phyloP scores from a whole-genome alignment of 2,113 vertebrate genomes.

The Lasiurus borealis region DNA sequence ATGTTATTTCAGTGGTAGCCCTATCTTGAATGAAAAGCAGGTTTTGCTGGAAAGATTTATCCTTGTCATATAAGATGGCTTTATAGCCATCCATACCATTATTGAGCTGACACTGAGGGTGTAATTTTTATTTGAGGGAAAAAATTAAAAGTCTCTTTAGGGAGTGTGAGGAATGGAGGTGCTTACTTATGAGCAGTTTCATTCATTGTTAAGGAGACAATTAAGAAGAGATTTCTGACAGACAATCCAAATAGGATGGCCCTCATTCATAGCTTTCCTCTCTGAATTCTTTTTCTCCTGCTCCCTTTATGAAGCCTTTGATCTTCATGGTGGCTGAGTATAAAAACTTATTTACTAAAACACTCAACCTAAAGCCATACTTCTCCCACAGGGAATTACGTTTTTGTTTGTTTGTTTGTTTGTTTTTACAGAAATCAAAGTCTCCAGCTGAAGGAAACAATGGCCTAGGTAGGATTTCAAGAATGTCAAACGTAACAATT shows the following conservation, averaged over 20 bases:
- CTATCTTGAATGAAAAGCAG: slow-evolving; percentile 1
- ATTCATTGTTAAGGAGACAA: not conserved
- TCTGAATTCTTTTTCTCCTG: not conserved
- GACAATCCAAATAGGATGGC: not conserved
- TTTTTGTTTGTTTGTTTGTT: not conserved
- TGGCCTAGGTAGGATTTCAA: slow-evolving; percentile 25
- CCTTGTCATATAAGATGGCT: slow-evolving; percentile 33
- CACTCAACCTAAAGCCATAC: slow-evolving; percentile 8
- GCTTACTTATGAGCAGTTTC: not conserved
- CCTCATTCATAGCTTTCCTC: not conserved
- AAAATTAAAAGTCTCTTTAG: not conserved
- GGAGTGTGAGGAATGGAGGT: not conserved
- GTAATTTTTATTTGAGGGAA: not conserved
- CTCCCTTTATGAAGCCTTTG: not conserved
- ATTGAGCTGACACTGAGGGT: slow-evolving; percentile 24
- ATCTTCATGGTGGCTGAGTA: not conserved
- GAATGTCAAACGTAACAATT: slow-evolving; percentile 48
- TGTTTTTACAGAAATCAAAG: slow-evolving; percentile 44
- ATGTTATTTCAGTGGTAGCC: slow-evolving; percentile 6
- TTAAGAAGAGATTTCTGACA: not conserved
- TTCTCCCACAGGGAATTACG: not conserved
- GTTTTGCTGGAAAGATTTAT: slow-evolving; percentile 55
- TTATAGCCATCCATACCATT: not conserved
- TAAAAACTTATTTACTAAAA: slow-evolving; percentile 55
- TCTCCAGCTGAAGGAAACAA: slow-evolving; percentile 26